Percentiles rank a stretch among this genome's conserved stretches.
These are phyloP conservation scores for Lepidocyrtoides sp. DNA, from an alignment of 2,888 invertebrate genomes.

Conservation along the genomic window DNA sequence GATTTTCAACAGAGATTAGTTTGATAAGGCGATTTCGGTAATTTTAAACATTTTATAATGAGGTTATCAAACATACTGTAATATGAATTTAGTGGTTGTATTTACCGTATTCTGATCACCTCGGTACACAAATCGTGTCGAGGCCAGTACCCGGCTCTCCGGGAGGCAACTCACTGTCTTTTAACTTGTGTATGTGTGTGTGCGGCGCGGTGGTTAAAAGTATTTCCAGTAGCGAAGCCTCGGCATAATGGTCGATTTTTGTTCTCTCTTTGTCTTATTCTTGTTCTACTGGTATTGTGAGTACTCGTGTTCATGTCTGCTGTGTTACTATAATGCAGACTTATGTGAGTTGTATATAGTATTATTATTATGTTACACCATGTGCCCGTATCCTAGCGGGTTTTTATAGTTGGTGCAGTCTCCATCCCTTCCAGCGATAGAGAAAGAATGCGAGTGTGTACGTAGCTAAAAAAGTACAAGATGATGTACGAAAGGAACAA, in stretches of 20 bases:
- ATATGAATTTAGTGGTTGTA: too few species aligned
- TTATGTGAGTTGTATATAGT: neutral
- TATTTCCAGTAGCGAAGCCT: constrained; percentile 45
- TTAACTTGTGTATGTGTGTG: neutral
- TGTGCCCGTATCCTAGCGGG: constrained; percentile 25
- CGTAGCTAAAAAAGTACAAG: neutral
- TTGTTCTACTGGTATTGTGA: neutral
- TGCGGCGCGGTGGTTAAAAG: constrained; percentile 51
- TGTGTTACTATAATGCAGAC: neutral
- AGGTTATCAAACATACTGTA: too few species aligned
- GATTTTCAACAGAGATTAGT: too few species aligned
- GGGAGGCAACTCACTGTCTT: neutral
- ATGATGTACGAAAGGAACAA: constrained; percentile 32
- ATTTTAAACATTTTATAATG: too few species aligned
- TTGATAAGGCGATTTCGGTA: too few species aligned
- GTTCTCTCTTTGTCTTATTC: constrained; percentile 15
- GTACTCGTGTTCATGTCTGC: constrained; percentile 12
- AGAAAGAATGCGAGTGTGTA: neutral
- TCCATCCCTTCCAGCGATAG: neutral
- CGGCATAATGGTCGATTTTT: constrained; percentile 47
- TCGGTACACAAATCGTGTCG: neutral
- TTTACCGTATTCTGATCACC: too few species aligned
- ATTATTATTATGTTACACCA: neutral
- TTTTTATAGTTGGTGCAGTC: neutral
- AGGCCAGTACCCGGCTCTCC: too few species aligned